phyloP scores from a whole-genome alignment of 37 sponge, comb jelly and placozoan species.

The Geodia barretti region DNA sequence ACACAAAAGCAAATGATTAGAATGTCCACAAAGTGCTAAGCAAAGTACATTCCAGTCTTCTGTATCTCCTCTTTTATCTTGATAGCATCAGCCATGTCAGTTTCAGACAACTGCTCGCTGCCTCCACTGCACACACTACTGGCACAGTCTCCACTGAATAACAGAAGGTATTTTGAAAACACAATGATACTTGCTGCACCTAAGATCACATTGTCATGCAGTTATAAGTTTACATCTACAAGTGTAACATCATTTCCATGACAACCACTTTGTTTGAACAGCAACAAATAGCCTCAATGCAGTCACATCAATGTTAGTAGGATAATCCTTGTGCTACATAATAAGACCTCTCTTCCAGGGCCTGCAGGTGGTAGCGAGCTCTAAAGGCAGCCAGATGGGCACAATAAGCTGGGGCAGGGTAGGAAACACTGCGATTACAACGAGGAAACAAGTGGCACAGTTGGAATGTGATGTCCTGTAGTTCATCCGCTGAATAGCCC shows the following conservation, averaged over 20 bases:
- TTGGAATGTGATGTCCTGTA: constrained; percentile 1
- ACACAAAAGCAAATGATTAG: no score
- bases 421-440: constrained; percentile 38
- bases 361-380: constrained; percentile 16
- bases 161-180: background rate
- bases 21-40: no score
- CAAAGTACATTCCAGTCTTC: background rate
- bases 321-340: no score
- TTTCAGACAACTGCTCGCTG: no score
- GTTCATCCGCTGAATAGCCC: background rate
- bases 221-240: background rate
- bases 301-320: no score
- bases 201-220: background rate
- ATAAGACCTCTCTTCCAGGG: constrained; percentile 27
- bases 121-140: no score
- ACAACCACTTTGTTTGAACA: no score
- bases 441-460: constrained; percentile 15
- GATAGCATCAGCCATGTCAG: background rate
- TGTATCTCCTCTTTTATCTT: background rate
- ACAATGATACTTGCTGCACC: background rate
- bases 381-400: constrained; percentile 25
- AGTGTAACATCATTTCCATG: background rate
- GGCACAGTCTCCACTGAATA: background rate
- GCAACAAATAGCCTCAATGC: no score
- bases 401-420: constrained; percentile 33